phyloP scores from a whole-genome alignment of 2,888 invertebrate species.

The Chrysolina haemoptera region DNA sequence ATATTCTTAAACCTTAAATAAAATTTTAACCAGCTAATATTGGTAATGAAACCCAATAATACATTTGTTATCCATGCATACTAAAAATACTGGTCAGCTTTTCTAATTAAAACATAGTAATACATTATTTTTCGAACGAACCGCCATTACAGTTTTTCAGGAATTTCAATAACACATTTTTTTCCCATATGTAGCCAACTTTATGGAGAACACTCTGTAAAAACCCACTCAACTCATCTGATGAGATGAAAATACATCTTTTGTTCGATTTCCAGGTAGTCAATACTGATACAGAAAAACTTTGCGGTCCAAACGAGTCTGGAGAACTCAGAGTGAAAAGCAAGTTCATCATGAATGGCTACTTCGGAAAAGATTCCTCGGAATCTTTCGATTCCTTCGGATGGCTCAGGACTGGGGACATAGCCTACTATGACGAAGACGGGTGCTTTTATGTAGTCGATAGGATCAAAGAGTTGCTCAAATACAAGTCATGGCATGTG shows the following conservation, averaged over 20 bases:
- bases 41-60: too few relatives aligned
- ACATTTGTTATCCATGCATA: too few relatives aligned
- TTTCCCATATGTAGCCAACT: too few relatives aligned
- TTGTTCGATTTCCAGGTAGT: slow-evolving; percentile 51
- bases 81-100: too few relatives aligned
- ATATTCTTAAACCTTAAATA: too few relatives aligned
- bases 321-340: slow-evolving; percentile 73
- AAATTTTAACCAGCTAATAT: too few relatives aligned
- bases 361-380: slow-evolving; percentile 70
- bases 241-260: not conserved
- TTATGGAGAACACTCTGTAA: too few relatives aligned
- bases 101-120: too few relatives aligned
- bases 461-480: slow-evolving; percentile 72
- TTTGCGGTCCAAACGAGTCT: slow-evolving; percentile 65
- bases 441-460: slow-evolving; percentile 71
- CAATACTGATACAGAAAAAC: slow-evolving; percentile 60
- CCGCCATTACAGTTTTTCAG: too few relatives aligned
- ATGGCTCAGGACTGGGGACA: slow-evolving; percentile 73
- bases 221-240: too few relatives aligned
- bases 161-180: too few relatives aligned
- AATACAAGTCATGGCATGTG: slow-evolving; percentile 72
- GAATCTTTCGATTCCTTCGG: slow-evolving; percentile 69
- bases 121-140: too few relatives aligned
- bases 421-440: slow-evolving; percentile 72
- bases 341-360: slow-evolving; percentile 66